A percentile compares a stretch with the other conserved stretches of the same genome.
These are phyloP conservation scores for Habrosyne pyritoides DNA, from an alignment of 2,888 invertebrate genomes.

Conservation along the genomic window DNA sequence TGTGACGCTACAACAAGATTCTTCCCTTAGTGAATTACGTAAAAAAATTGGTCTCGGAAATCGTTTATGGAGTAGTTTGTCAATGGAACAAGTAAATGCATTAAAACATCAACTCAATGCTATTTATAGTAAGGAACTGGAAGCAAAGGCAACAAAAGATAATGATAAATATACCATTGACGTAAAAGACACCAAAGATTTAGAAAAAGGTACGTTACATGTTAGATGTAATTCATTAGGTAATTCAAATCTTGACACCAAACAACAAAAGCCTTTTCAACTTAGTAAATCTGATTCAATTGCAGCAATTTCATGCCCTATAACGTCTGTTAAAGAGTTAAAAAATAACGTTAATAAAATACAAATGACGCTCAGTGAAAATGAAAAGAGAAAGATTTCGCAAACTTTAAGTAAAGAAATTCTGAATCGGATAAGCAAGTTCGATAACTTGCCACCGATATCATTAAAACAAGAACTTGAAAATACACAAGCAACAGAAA, in stretches of 20 bases:
- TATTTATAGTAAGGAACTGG: conserved; percentile 88
- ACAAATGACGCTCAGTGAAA: conserved; percentile 84
- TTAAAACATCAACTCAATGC: conserved; percentile 91
- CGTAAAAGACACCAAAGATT: conserved; percentile 70
- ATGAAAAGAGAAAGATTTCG: conserved; percentile 89
- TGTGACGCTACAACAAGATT: conserved; percentile 59
- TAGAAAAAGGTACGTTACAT: conserved; percentile 70
- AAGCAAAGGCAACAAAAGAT: conserved; percentile 64
- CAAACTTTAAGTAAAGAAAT: conserved; percentile 89
- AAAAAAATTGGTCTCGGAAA: conserved; percentile 87
- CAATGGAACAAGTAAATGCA: conserved; percentile 91
- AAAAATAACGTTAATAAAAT: conserved; percentile 79
- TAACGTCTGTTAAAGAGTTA: conserved; percentile 70
- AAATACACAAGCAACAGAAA: conserved; percentile 76
- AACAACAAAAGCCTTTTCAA: conserved; percentile 61
- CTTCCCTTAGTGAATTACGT: conserved; percentile 70
- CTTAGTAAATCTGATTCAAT: conserved; percentile 83
- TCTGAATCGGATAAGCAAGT: conserved; percentile 84
- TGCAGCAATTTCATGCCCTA: conserved; percentile 76
- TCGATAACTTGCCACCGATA: conserved; percentile 50
- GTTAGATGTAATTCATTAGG: conserved; percentile 84
- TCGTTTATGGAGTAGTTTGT: conserved; percentile 92
- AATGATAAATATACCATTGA: conserved; percentile 85
- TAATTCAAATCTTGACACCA: conserved; percentile 64
- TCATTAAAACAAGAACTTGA: conserved; percentile 82